A percentile compares a stretch with the other conserved stretches of the same genome.
Evolutionary conservation across 2,888 invertebrate genomes (phyloP).

Genomic region (Dasysyrphus tricinctus): DNA sequence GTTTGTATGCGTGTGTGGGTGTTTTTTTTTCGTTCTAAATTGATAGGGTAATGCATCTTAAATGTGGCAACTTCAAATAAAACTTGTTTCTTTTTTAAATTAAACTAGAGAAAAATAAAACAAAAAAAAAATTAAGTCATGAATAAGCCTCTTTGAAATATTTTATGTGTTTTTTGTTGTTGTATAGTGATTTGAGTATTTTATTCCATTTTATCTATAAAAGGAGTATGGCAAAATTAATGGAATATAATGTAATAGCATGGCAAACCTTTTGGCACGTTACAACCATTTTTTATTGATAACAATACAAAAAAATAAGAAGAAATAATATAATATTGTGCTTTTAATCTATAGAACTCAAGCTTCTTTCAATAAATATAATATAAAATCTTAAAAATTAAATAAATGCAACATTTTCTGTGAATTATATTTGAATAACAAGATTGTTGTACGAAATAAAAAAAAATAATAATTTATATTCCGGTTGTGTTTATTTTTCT

Average conservation of each 20-base stretch:
- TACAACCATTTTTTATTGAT: slow-evolving; percentile 60
- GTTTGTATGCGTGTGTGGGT: slow-evolving; percentile 3
- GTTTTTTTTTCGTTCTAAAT: slow-evolving; percentile 9
- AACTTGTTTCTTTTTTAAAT: not conserved
- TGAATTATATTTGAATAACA: slow-evolving; percentile 47
- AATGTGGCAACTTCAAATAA: slow-evolving; percentile 14
- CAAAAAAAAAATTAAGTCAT: slow-evolving; percentile 9
- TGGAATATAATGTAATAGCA: slow-evolving; percentile 64
- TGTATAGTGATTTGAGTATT: slow-evolving; percentile 50
- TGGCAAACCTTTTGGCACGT: slow-evolving; percentile 73
- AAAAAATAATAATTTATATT: slow-evolving; percentile 60
- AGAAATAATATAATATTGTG: slow-evolving; percentile 41
- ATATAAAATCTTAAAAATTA: slow-evolving; percentile 67
- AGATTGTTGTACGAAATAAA: slow-evolving; percentile 55
- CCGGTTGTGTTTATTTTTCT: slow-evolving; percentile 53
- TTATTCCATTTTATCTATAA: slow-evolving; percentile 47
- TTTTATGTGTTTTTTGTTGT: slow-evolving; percentile 32
- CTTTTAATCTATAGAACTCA: slow-evolving; percentile 43
- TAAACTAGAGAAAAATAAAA: slow-evolving; percentile 18
- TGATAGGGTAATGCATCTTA: slow-evolving; percentile 32
- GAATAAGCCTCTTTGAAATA: slow-evolving; percentile 65
- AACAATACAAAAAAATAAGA: slow-evolving; percentile 33
- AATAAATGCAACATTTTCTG: slow-evolving; percentile 68
- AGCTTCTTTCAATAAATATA: slow-evolving; percentile 40
- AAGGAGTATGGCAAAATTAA: slow-evolving; percentile 62